Evolutionary conservation across 1,140 invertebrate species (phyloP).

Genomic region (Acromyrmex heyeri): DNA sequence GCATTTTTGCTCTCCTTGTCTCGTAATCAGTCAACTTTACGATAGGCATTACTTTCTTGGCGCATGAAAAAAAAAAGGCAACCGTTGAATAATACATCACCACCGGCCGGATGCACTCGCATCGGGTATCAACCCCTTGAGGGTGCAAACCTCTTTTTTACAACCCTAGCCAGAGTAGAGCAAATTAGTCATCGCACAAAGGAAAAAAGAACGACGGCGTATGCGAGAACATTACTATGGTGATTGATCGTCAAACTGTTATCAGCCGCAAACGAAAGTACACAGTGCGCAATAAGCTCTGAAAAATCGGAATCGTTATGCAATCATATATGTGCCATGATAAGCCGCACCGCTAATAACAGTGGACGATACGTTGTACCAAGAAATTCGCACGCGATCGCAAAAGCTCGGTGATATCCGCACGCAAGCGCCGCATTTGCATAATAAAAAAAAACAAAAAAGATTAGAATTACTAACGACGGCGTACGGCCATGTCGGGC

Average conservation of each 20-base stretch:
- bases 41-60: conserved; percentile 60
- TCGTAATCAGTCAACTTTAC: conserved; percentile 67
- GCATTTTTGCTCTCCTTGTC: conserved; percentile 15
- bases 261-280: conserved; percentile 47
- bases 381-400: conserved; percentile 61
- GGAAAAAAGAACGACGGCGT: conserved; percentile 28
- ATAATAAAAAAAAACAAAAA: conserved; percentile 51
- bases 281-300: not conserved
- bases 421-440: conserved; percentile 46
- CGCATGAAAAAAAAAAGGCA: conserved; percentile 45
- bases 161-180: conserved; percentile 23
- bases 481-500: conserved; percentile 27
- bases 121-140: conserved; percentile 61
- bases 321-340: conserved; percentile 53
- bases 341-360: conserved; percentile 68
- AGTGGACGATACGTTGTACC: conserved; percentile 43
- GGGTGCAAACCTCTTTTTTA: conserved; percentile 66
- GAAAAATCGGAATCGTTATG: conserved; percentile 20
- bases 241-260: conserved; percentile 60
- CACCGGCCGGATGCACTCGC: conserved; percentile 61
- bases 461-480: conserved; percentile 49
- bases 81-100: conserved; percentile 71
- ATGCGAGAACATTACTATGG: conserved; percentile 52
- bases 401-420: conserved; percentile 27
- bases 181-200: conserved; percentile 69